Base-by-base conservation (phyloP, 1,140 invertebrate genomes). In the Drosophila sproati region DNA sequence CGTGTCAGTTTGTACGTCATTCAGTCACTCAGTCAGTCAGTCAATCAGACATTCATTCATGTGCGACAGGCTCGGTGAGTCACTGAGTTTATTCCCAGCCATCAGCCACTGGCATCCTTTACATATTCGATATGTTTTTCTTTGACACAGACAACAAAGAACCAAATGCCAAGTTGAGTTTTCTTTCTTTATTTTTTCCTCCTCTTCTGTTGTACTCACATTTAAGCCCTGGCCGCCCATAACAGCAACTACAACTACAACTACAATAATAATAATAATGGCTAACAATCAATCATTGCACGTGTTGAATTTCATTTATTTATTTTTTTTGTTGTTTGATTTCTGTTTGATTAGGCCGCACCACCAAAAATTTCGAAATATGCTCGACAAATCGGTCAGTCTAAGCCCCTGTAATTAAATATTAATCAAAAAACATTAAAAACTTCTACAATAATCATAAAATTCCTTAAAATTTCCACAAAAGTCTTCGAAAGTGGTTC, bases 271-370 rank as follows among this genome's bases (percentile, higher is more conserved):
- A 45, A 43, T 45, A 59, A 39, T 61, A 55, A 69, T 39, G 63
- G 60, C 70, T 66, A 80, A 77, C 85, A 80, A 88, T 88, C 85
- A 88, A 88, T 88, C 85, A 88, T 81, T 90, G 81, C 70, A 68
- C 69, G 61, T 77, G 69, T 63, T 62, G n/a, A 45, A 63, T 54
- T 57, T 71, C 43, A 35, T n/a, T 37, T 12, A 51, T 6, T 52
- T 8, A 47, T 39, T 61, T 55, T 48, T 60, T 52, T 32, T 35
- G 12, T 48, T 55, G 12, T 48, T 55, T 20, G 20, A 60, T 50
- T 31, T 61, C 45, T 41, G 81, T 78, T 87, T 87, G 76, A 88
- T 88, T 66, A 63, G 73, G 48, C 73, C 85, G 79, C 73, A 64
- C 61, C 56, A 54, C 56, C 20, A 20, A 72, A 68, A 68, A 50